A percentile compares a stretch with the other conserved stretches of the same genome.
Conservation (phyloP, 2,113 vertebrate species). For the Odobenus rosmarus region DNA sequence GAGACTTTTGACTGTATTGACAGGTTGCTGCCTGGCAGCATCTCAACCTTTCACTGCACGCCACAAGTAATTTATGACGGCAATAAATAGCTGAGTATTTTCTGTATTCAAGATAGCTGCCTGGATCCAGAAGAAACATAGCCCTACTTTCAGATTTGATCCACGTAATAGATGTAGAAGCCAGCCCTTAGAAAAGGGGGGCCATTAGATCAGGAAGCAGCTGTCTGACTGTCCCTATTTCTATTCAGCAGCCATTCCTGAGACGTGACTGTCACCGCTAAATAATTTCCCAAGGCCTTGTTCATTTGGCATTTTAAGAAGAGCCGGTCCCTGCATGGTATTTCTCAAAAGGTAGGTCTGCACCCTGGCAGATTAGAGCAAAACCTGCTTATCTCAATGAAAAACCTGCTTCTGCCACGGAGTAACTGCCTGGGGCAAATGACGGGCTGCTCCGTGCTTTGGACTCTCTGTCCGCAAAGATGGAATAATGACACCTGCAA, state of each 20-base stretch:
- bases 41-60: background rate
- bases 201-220: slow-evolving; percentile 30
- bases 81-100: background rate
- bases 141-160: slow-evolving; percentile 45
- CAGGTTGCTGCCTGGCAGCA: background rate
- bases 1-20: background rate
- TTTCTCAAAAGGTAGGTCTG: background rate
- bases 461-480: background rate
- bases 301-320: background rate
- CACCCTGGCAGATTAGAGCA: background rate
- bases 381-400: background rate
- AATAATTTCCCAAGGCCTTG: background rate
- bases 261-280: slow-evolving; percentile 17
- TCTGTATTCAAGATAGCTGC: slow-evolving; percentile 20
- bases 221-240: slow-evolving; percentile 18
- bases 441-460: background rate
- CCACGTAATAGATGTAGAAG: background rate
- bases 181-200: background rate
- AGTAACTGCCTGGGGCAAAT: no score
- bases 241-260: background rate
- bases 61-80: background rate
- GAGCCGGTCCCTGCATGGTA: rapidly evolving
- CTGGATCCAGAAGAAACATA: background rate
- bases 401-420: background rate
- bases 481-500: background rate